phyloP scores from a whole-genome alignment of 35 echinoderm and acorn worm species.

The Anneissia japonica region DNA sequence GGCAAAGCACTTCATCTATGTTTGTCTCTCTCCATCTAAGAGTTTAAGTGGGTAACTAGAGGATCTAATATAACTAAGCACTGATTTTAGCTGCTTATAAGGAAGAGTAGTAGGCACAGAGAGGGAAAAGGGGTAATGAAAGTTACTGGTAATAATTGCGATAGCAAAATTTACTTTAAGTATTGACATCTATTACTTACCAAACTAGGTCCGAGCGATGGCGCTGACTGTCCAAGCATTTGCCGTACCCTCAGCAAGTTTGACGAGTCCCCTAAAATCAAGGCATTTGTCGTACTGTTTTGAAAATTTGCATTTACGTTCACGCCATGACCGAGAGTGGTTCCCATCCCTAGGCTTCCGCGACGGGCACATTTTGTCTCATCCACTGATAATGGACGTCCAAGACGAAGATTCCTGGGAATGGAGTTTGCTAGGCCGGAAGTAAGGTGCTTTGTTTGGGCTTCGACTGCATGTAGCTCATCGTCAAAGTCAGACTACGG shows the following conservation, averaged over 20 bases:
- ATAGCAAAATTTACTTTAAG: too few relatives aligned
- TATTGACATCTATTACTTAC: too few relatives aligned
- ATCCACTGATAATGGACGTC: slow-evolving; percentile 85
- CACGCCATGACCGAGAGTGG: slow-evolving; percentile 20
- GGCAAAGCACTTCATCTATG: too few relatives aligned
- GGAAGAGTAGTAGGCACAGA: too few relatives aligned
- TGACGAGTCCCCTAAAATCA: slow-evolving; percentile 68
- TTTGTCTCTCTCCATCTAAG: too few relatives aligned
- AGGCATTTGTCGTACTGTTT: slow-evolving; percentile 84
- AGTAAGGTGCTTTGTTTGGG: slow-evolving; percentile 54
- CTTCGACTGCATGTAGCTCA: slow-evolving; percentile 31
- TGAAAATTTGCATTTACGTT: slow-evolving; percentile 62
- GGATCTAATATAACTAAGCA: too few relatives aligned
- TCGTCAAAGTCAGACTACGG: slow-evolving; percentile 80
- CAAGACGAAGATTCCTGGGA: slow-evolving; percentile 63
- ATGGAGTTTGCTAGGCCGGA: slow-evolving; percentile 74
- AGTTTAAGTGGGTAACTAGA: too few relatives aligned
- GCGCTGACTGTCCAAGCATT: slow-evolving; percentile 88
- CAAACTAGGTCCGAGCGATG: slow-evolving; percentile 85
- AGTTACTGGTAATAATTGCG: too few relatives aligned
- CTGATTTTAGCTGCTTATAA: too few relatives aligned
- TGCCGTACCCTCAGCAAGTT: slow-evolving; percentile 83
- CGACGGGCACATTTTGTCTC: slow-evolving; percentile 48
- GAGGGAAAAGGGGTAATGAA: too few relatives aligned
- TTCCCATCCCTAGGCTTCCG: slow-evolving; percentile 65